These are phyloP conservation scores for Centruroides vittatus DNA, from an alignment of 1,140 invertebrate genomes.

Conservation along the genomic window DNA sequence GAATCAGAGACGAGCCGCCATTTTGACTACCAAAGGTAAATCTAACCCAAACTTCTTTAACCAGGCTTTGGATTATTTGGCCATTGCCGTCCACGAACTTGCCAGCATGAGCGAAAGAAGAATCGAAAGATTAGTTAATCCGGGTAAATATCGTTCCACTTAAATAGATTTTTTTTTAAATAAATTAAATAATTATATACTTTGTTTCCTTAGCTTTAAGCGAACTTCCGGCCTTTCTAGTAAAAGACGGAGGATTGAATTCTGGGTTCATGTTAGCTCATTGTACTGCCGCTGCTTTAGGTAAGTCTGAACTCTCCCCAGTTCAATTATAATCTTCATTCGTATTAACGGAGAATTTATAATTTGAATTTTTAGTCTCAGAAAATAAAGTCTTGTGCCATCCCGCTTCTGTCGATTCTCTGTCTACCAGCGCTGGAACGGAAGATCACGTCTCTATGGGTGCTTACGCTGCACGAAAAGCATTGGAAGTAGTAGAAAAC, in stretches of 20 bases:
- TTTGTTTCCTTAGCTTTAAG: conserved; percentile 37
- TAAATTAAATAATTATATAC: neutral
- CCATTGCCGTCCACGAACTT: conserved; percentile 55
- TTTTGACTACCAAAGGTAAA: too few relatives aligned
- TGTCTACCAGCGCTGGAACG: conserved; percentile 56
- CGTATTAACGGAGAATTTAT: neutral
- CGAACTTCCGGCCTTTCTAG: conserved; percentile 52
- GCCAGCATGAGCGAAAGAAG: conserved; percentile 55
- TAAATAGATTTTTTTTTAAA: neutral
- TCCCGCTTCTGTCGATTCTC: conserved; percentile 52
- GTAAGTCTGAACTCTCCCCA: conserved; percentile 25
- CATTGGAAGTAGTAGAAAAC: conserved; percentile 46
- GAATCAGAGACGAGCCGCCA: too few relatives aligned
- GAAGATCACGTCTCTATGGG: conserved; percentile 67
- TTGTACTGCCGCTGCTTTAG: conserved; percentile 52
- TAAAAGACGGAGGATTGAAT: conserved; percentile 53
- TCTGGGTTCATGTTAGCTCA: conserved; percentile 65
- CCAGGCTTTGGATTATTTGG: conserved; percentile 48
- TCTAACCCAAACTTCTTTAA: too few relatives aligned
- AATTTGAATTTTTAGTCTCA: conserved; percentile 33
- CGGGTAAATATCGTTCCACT: conserved; percentile 28
- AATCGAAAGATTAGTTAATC: conserved; percentile 53
- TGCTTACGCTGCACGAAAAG: conserved; percentile 53
- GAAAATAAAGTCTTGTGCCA: conserved; percentile 63
- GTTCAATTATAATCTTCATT: neutral